Base-by-base conservation (phyloP, 2,113 vertebrate species). In the Ptilonorhynchus violaceus region DNA sequence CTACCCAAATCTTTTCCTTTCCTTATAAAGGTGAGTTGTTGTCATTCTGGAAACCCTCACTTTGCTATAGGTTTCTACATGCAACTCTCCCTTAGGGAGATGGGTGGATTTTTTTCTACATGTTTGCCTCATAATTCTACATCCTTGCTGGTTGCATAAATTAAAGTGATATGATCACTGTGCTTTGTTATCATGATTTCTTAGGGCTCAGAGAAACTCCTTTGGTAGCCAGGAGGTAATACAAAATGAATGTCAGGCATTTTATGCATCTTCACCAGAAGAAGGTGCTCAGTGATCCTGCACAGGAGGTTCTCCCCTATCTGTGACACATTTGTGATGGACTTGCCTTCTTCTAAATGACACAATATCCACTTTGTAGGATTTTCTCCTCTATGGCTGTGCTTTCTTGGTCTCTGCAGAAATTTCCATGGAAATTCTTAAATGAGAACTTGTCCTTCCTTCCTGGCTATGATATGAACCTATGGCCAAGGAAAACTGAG, bases 101-200 rank as follows among this genome's bases (percentile, higher is more conserved):
- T 35, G 35, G 53, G 25, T 49, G 27, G 4, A 3, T 1, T 0
- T 4, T 35, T 72, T 73, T 37, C 67, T 52, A 41, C 15, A 9
- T 53, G 52, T 79, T 82, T 85, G 9, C 66, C n/a, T 82, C 52
- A 58, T 47, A 92, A 82, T 46, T 73, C 53, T 73, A 33, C 28
- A 68, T 83, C 37, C n/a, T 75, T 85, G 39, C 16, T 82, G 53
- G 50, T 0, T 87, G 33, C 19, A 55, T 47, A 84, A 80, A 73
- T 91, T 58, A 60, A 77, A 96, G 35, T 8, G 17, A 15, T 39
- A 46, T 7, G 44, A 85, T 81, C 42, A 27, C 37, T 35, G 14
- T 1, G 0, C 23, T 76, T 66, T 85, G 31, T 76, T 85, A 44
- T 28, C 73, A 30, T 44, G 74, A 39, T n/a, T 89, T 82, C 63